These are phyloP conservation scores for Mycalesis mineus DNA, from an alignment of 2,888 invertebrate genomes.

Conservation along the genomic window DNA sequence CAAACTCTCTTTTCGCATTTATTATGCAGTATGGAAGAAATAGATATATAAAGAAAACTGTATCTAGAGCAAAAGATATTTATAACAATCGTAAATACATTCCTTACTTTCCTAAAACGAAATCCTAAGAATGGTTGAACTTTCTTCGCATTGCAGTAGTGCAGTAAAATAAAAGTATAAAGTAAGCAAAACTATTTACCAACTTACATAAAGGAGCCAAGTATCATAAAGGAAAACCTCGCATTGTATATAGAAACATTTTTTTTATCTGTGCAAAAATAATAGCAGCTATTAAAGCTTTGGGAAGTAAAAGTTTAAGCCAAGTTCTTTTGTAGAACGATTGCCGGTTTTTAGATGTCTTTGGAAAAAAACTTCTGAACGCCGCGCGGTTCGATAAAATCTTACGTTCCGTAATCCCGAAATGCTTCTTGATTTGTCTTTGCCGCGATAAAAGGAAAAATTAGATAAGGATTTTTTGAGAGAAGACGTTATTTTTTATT, in stretches of 20 bases:
- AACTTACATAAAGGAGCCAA: conserved; percentile 25
- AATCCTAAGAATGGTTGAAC: conserved; percentile 4
- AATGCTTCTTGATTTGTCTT: conserved; percentile 65
- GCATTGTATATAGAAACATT: conserved; percentile 31
- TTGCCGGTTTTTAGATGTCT: conserved; percentile 59
- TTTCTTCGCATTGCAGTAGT: conserved; percentile 23
- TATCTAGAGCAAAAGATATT: no score
- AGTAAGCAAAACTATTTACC: conserved; percentile 26
- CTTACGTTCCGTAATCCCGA: conserved; percentile 65
- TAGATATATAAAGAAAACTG: no score
- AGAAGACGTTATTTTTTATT: not conserved
- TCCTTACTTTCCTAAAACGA: conserved; percentile 1
- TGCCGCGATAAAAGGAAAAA: conserved; percentile 44
- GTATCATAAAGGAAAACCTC: conserved; percentile 23
- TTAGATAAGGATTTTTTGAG: conserved; percentile 5
- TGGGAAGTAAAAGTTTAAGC: conserved; percentile 57
- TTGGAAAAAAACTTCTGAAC: conserved; percentile 51
- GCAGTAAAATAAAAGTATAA: conserved; percentile 21
- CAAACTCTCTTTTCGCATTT: no score
- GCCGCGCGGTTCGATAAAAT: conserved; percentile 58
- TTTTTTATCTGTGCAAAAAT: conserved; percentile 35
- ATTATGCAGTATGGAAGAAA: no score
- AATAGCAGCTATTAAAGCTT: conserved; percentile 51
- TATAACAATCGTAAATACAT: not conserved
- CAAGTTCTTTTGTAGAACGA: conserved; percentile 57